Base-by-base conservation (phyloP, 2,797 vertebrate genomes). In the Danio choprae region DNA sequence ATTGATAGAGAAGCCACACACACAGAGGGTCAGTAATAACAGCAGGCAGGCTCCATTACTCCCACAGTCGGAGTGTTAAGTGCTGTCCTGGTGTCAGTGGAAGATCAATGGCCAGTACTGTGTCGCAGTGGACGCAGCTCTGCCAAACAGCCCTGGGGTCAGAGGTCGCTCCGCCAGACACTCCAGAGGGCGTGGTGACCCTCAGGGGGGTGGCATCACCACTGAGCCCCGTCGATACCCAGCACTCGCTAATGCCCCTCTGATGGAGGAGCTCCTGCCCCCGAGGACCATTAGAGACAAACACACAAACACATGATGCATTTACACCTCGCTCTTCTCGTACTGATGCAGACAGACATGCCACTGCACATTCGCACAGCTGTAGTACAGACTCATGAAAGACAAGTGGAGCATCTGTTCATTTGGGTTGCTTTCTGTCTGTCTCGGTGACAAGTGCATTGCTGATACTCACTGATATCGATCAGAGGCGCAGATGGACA, bases 211-310 rank as follows among this genome's bases (percentile, higher is more conserved):
- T 92, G 93, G 92, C 93, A 89, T 93, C 95, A 92, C 92, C 93
- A 93, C 92, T 89, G 91, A 90, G 91, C 90, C 94, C 95, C 94
- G 95, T 97, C 96, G 94, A 93, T 97, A 96, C 95, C 93, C 92
- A 88, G 86, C 91, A 94, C 95, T 94, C 93, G 94, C 94, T 98
- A 97, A 98, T 97, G 95, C 92, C 94, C 93, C 93, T 91, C 94
- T 97, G 95, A 96, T 96, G 95, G 95, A 96, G 92, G 94, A 95
- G 94, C 91, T 93, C 92, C 94, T 95, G 94, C 95, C 95, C 95
- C 94, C 87, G 92, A 95, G 95, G 94, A 96, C 96, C 95, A 97
- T 97, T 97, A 97, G 94, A 91, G 82, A 88, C 84, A 85, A 85
- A 81, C 11, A 70, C 22, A 78, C 60, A 76, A 71, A 68, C 58